Percentiles rank a stretch among this genome's conserved stretches.
Evolutionary conservation across 2,113 vertebrate species (phyloP).

Genomic region (Rousettus leschenaultii): DNA sequence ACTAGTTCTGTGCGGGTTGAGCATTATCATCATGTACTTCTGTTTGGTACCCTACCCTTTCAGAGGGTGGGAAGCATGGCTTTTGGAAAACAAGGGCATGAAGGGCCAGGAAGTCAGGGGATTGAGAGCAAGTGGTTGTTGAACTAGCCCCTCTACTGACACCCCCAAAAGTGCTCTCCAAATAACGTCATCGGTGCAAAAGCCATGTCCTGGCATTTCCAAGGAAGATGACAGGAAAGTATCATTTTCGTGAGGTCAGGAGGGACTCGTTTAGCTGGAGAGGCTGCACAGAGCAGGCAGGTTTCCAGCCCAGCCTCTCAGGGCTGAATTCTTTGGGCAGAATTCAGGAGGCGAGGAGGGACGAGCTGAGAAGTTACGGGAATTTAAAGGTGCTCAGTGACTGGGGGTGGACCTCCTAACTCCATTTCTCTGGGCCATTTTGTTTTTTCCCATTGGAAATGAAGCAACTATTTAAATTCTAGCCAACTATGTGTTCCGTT

Average conservation of each 20-base stretch:
- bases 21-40: background rate
- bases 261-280: background rate
- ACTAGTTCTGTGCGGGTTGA: slow-evolving; percentile 69
- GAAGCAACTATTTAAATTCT: background rate
- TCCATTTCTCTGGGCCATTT: background rate
- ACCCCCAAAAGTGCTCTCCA: background rate
- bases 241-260: background rate
- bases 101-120: background rate
- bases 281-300: background rate
- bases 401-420: background rate
- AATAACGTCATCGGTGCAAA: background rate
- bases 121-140: background rate
- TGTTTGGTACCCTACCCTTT: background rate
- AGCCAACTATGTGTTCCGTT: background rate
- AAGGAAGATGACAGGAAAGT: background rate
- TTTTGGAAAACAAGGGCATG: background rate
- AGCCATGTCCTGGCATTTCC: background rate
- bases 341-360: background rate
- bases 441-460: background rate
- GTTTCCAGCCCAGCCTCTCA: background rate
- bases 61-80: background rate
- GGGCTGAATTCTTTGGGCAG: background rate
- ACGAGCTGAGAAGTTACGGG: background rate
- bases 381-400: background rate
- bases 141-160: background rate